Evolutionary conservation across 2,888 invertebrate genomes (phyloP), one percentile per base, ranked within the genome.

Genomic region (Drosophila austrosaltans): DNA sequence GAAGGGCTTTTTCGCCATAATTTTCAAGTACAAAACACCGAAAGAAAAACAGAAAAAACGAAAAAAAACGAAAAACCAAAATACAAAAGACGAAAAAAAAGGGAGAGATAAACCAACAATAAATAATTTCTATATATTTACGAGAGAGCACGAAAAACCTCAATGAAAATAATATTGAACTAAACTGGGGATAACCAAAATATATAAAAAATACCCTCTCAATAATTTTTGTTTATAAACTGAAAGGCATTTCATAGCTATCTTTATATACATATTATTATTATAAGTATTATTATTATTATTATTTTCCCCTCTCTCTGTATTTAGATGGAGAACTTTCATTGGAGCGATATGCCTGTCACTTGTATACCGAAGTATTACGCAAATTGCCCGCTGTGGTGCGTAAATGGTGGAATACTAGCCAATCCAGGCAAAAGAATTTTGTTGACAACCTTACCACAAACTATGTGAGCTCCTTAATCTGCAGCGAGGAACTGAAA

Each of bases 361-460:
- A 94, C 93, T 93, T 96, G 79, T 97, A 95, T 89, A 93, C 94
- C 36, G 93, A 93, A 75, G 93, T 94, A 63, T 90, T 96, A 66
- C 93, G 94, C 66, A 94, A 94, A 87, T 93, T 96, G 75, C 96
- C 96, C 60, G 96, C 96, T 39, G 93, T 96, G 61, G 95, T 96
- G 30, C 93, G 96, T 62, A 95, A 95, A 91, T 97, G 96, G 97
- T 96, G 95, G 95, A 94, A 94, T 64, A 93, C 93, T 30, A 93
- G 94, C 12, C 95, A 96, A 61, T 94, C 95, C 42, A 93, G 94
- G 77, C 94, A 94, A 44, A 91, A 95, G 60, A 94, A 94, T 44
- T 93, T 95, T 60, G 95, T 96, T 0, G 96, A 97, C 79, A 94
- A 94, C 82, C 93, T 96, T 5, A 96, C 96, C 4, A 93, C 94